These are phyloP conservation scores for Athene cunicularia DNA, from an alignment of 2,113 vertebrate species.

Conservation along the genomic window DNA sequence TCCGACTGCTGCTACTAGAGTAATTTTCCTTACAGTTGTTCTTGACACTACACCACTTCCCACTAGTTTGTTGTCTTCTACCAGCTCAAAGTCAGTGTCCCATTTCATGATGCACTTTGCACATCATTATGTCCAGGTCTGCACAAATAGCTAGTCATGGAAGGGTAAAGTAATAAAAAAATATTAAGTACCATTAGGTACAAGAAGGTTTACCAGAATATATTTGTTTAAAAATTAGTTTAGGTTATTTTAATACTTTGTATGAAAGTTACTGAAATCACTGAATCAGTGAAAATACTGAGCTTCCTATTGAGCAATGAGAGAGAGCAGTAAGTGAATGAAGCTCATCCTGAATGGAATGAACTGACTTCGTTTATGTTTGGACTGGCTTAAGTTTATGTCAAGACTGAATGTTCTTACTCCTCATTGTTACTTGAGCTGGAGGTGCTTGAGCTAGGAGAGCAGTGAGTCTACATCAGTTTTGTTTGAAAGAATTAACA, in stretches of 20 bases:
- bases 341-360: background rate
- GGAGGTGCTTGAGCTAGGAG: background rate
- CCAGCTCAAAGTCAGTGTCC: background rate
- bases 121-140: background rate
- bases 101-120: background rate
- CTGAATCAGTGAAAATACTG: background rate
- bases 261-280: background rate
- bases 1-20: background rate
- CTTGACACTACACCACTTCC: background rate
- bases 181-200: background rate
- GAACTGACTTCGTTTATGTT: background rate
- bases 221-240: background rate
- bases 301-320: background rate
- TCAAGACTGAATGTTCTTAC: background rate
- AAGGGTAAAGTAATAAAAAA: background rate
- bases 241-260: background rate
- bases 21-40: background rate
- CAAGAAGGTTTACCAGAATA: background rate
- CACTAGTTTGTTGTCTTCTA: background rate
- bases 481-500: background rate
- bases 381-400: background rate
- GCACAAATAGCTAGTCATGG: background rate
- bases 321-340: background rate
- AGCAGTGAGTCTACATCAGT: too few relatives aligned
- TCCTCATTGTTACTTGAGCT: background rate